phyloP scores from a whole-genome alignment of 2,113 vertebrate genomes.

The Acinonyx jubatus region DNA sequence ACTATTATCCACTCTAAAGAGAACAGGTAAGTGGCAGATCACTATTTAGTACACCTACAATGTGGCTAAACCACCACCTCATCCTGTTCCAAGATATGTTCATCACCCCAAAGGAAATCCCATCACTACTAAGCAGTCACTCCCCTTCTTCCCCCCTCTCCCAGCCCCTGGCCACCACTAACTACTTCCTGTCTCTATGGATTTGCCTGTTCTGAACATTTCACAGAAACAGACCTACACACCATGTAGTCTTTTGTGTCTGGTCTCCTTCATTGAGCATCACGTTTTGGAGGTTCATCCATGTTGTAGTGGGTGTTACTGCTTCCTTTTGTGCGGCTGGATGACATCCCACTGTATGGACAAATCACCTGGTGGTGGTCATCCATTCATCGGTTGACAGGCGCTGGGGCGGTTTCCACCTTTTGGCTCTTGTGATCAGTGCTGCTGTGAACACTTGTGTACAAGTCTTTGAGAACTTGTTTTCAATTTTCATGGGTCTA shows the following conservation, averaged over 20 bases:
- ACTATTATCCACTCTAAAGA: not conserved
- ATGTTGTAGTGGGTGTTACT: not conserved
- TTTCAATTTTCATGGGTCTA: not conserved
- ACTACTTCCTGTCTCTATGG: not conserved
- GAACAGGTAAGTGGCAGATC: not conserved
- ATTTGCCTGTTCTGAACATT: not conserved
- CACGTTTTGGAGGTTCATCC: not conserved
- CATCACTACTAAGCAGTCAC: not conserved
- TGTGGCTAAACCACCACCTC: not conserved
- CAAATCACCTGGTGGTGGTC: not conserved
- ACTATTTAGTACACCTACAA: not conserved
- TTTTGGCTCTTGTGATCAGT: not conserved
- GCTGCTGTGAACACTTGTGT: not conserved
- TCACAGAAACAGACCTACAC: too few relatives aligned
- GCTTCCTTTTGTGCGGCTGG: not conserved
- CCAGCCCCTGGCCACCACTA: not conserved
- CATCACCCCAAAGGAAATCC: not conserved
- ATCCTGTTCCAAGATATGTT: not conserved
- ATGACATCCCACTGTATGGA: not conserved
- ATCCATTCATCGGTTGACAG: not conserved
- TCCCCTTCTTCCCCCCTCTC: rapidly evolving
- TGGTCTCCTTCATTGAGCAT: not conserved
- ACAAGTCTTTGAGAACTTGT: not conserved
- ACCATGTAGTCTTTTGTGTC: not conserved
- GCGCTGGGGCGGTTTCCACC: not conserved